Base-by-base conservation (phyloP, 2,797 vertebrate species). In the Dryobates pubescens region DNA sequence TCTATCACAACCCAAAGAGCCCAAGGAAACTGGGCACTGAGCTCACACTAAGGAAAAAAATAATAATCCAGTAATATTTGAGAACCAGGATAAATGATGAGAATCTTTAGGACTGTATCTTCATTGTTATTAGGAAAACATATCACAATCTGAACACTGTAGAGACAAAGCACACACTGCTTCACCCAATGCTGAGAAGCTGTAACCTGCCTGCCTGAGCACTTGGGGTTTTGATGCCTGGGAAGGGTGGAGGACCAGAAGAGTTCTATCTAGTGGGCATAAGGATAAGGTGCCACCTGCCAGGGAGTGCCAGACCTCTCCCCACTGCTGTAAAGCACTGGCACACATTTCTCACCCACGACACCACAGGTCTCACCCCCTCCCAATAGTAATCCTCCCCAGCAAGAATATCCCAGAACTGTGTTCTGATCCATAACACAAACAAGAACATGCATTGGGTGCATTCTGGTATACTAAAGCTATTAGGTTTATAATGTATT, bases 321-420 rank as follows among this genome's bases (percentile, higher is more conserved):
- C 13, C 29, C 24, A 26, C 7, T 1, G 0, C 36, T 17, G 6
- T 29, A 54, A 24, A 65, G 32, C 11, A 26, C 0, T 1, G 17
- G 17, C 30, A 62, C 0, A 0, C 8, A 13, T 7, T 10, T 11
- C 56, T 13, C 13, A 0, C 2, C 4, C 9, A 23, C 10, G 3
- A 30, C 0, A 4, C 19, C 24, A 9, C 71, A 76, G 10, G 20
- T 18, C 7, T 16, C 13, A 17, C 7, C 10, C 14, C 11, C 23
- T 30, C 15, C 20, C 17, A 61, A 9, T 3, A 27, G 23, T 49
- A 45, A 34, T 18, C 18, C 14, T 41, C 30, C 36, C 45, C 36
- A 27, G 34, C 2, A 47, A 8, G 7, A 64, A 36, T 22, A 20
- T 51, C 58, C 9, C 38, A 56, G 14, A 92, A 69, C 19, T 32